Evolutionary conservation across 2,113 vertebrate genomes (phyloP).

Genomic region (Myrmecophaga tridactyla): DNA sequence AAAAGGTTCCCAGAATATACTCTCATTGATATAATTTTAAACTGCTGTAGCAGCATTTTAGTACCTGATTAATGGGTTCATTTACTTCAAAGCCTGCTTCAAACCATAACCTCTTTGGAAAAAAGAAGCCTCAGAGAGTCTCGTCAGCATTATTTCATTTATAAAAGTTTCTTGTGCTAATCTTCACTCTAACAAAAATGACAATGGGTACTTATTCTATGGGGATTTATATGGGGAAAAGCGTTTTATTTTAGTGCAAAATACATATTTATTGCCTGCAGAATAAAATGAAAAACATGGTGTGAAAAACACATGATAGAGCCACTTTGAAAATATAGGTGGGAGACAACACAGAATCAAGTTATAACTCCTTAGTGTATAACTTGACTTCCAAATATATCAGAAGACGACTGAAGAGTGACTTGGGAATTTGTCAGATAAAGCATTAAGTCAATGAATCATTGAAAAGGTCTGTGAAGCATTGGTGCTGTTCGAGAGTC

Average conservation of each 20-base stretch:
- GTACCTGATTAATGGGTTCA: constrained; percentile 67
- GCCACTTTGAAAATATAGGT: not conserved
- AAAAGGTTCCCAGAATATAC: constrained; percentile 50
- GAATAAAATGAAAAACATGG: constrained; percentile 20
- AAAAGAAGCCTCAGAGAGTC: constrained; percentile 22
- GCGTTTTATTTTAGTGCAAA: constrained; percentile 34
- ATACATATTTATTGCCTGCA: not conserved
- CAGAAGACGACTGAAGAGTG: not conserved
- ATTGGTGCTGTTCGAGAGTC: not conserved
- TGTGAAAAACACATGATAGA: not conserved
- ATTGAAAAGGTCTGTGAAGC: not conserved
- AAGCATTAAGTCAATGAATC: not conserved
- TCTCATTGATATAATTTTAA: constrained; percentile 57
- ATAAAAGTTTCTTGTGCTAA: constrained; percentile 27
- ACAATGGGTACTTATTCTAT: not conserved
- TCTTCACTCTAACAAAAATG: constrained; percentile 43
- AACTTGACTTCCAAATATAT: constrained; percentile 28
- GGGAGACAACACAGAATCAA: not conserved
- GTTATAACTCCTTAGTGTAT: not conserved
- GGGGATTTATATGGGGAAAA: constrained; percentile 18
- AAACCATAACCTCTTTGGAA: constrained; percentile 47
- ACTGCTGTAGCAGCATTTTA: constrained; percentile 53
- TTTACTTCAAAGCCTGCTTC: constrained; percentile 62
- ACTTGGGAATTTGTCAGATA: not conserved
- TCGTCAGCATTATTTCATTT: constrained; percentile 56